Percentiles rank a stretch among this genome's conserved stretches.
Conservation (phyloP, 2,888 invertebrate genomes). For the Ennomos quercinarius region DNA sequence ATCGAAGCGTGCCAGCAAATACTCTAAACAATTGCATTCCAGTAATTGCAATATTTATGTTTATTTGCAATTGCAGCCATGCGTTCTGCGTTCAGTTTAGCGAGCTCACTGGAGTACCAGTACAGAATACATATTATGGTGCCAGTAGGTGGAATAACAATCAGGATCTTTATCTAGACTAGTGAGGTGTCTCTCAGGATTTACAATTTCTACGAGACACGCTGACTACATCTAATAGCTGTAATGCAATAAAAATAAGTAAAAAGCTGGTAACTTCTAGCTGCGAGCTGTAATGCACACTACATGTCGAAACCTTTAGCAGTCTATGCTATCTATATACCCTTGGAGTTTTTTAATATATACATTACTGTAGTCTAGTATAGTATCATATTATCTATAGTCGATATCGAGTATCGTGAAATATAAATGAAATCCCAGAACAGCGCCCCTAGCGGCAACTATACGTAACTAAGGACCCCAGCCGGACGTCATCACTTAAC, state of each 20-base stretch:
- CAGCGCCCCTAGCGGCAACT: too few species aligned
- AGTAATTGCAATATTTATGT: conserved; percentile 12
- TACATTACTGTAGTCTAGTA: too few species aligned
- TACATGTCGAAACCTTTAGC: too few species aligned
- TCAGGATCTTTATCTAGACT: conserved; percentile 11
- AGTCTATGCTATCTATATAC: too few species aligned
- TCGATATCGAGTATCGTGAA: too few species aligned
- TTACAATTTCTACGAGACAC: conserved; percentile 19
- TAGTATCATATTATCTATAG: too few species aligned
- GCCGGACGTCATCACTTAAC: conserved; percentile 43
- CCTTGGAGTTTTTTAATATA: too few species aligned
- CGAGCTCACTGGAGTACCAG: conserved; percentile 29
- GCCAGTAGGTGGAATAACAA: conserved; percentile 10
- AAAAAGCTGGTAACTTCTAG: too few species aligned
- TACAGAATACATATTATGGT: too few species aligned
- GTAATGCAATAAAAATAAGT: not conserved
- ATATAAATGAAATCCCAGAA: too few species aligned
- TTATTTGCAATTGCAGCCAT: conserved; percentile 22
- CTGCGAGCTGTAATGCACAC: too few species aligned
- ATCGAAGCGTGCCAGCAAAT: conserved; percentile 6
- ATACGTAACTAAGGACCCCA: too few species aligned
- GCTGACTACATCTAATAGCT: conserved; percentile 1
- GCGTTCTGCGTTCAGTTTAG: conserved; percentile 28
- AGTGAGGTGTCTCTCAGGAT: conserved; percentile 21
- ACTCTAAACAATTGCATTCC: conserved; percentile 27